Base-by-base conservation (phyloP, 2,113 vertebrate genomes). In the Corynorhinus townsendii region DNA sequence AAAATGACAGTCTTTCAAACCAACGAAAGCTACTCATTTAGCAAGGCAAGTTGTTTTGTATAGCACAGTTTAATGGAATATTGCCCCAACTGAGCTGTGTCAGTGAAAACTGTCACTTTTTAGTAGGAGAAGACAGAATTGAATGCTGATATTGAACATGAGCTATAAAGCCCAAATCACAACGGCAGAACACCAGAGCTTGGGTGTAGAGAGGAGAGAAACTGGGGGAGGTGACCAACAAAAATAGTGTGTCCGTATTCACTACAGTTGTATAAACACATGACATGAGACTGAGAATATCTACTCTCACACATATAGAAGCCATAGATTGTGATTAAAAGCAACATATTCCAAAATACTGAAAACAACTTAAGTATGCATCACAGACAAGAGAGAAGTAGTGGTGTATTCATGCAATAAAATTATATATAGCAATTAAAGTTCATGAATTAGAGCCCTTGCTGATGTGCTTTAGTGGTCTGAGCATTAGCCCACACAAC, bases 1-100 rank as follows among this genome's bases (percentile, higher is more conserved):
- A 71, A 87, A 94, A 89, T 49, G 80, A 43, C 17, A 84, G 1
- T n/a, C 47, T 89, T 95, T 59, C n/a, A 94, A 85, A 82, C 30
- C 66, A 86, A 35, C 52, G 49, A 81, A 87, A 71, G 45, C 15
- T 52, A 38, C 35, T 85, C 76, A 71, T 69, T 88, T 88, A 92
- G 35, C 68, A 94, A 90, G 28, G 43, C 30, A 64, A 79, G 54
- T 71, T 89, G 54, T 30, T 96, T 90, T 84, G 24, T 64, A 54
- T 76, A 80, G 33, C 66, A 91, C 30, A 73, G 85, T 84, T 86
- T 73, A 85, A 85, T 69, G 40, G 40, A 95, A 33, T 84, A 19
- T 75, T 87, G 22, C 43, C 86, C n/a, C 38, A 56, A 59, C 40
- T 71, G 6, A 93, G 30, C 3, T 77, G 3, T 89, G 87, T 11